These are phyloP conservation scores for Macroteleia sp. DNA, from an alignment of 2,888 invertebrate species.

Conservation along the genomic window DNA sequence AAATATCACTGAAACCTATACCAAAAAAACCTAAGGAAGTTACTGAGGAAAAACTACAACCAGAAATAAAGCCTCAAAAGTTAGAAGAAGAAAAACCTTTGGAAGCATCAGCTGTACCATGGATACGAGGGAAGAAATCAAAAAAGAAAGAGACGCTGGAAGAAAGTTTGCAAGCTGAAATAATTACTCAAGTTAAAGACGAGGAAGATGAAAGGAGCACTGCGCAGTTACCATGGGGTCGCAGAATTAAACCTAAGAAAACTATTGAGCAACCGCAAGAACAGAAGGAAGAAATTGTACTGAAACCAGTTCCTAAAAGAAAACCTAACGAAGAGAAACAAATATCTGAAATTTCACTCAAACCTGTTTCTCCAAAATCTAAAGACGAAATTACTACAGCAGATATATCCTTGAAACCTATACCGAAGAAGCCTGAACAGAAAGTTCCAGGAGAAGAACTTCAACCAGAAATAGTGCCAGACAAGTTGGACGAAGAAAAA, in stretches of 20 bases:
- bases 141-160: conserved; percentile 8
- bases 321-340: conserved; percentile 65
- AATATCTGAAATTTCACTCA: conserved; percentile 64
- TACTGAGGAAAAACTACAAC: conserved; percentile 67
- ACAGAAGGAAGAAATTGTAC: neutral
- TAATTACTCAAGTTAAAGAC: conserved; percentile 49
- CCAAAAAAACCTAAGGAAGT: conserved; percentile 61
- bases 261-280: conserved; percentile 3
- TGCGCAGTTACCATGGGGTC: conserved; percentile 71
- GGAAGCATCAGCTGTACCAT: too few species aligned
- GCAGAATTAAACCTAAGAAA: conserved; percentile 70
- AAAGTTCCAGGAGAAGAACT: conserved; percentile 66
- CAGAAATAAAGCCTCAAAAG: too few species aligned
- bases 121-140: conserved; percentile 72
- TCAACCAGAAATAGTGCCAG: conserved; percentile 51
- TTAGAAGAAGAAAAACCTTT: too few species aligned
- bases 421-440: conserved; percentile 74
- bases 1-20: conserved; percentile 51
- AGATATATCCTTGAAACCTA: conserved; percentile 73
- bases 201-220: conserved; percentile 69
- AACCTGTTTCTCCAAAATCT: conserved; percentile 6
- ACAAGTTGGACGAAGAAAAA: conserved; percentile 69
- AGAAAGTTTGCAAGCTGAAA: conserved; percentile 62
- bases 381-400: conserved; percentile 65
- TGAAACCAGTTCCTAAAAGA: conserved; percentile 33